Conservation (phyloP, 1,140 invertebrate species). For the Drosophila oshimai region DNA sequence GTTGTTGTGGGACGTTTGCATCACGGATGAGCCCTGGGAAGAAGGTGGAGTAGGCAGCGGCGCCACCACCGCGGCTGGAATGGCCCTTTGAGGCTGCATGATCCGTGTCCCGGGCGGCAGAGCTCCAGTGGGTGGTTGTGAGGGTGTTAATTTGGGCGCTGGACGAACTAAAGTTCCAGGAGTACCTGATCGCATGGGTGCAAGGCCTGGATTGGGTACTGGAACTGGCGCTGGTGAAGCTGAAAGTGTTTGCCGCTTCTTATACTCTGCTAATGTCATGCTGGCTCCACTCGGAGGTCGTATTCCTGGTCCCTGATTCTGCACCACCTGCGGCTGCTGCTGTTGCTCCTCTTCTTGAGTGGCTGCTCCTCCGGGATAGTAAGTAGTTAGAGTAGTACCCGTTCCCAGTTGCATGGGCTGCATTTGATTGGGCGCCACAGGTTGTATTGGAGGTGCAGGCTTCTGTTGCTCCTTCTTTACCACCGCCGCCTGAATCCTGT, state of each 20-base stretch:
- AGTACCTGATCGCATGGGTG: conserved; percentile 16
- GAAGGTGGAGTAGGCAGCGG: background rate
- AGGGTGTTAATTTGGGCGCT: conserved; percentile 37
- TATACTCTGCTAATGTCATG: conserved; percentile 69
- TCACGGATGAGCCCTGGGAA: conserved; percentile 58
- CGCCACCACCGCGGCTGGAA: conserved; percentile 15
- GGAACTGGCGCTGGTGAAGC: conserved; percentile 26
- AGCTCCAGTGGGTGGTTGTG: conserved; percentile 3
- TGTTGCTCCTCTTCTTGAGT: conserved; percentile 28
- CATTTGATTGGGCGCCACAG: background rate
- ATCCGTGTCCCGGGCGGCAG: conserved; percentile 21
- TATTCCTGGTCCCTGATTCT: conserved; percentile 39
- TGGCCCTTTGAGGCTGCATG: conserved; percentile 29
- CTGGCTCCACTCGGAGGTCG: conserved; percentile 55
- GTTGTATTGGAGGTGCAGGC: background rate
- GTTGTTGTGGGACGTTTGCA: conserved; percentile 77
- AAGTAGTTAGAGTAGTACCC: conserved; percentile 69
- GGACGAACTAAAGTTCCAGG: conserved; percentile 43
- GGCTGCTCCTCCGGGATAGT: conserved; percentile 27
- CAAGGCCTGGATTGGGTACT: conserved; percentile 8
- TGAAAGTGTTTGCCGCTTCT: conserved; percentile 58
- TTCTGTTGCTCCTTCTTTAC: conserved; percentile 74
- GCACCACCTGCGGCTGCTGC: conserved; percentile 50
- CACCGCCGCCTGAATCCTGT: conserved; percentile 73
- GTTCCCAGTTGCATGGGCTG: conserved; percentile 45